Conservation (phyloP, 2,888 invertebrate genomes). For the Listrodromus nycthemerus region DNA sequence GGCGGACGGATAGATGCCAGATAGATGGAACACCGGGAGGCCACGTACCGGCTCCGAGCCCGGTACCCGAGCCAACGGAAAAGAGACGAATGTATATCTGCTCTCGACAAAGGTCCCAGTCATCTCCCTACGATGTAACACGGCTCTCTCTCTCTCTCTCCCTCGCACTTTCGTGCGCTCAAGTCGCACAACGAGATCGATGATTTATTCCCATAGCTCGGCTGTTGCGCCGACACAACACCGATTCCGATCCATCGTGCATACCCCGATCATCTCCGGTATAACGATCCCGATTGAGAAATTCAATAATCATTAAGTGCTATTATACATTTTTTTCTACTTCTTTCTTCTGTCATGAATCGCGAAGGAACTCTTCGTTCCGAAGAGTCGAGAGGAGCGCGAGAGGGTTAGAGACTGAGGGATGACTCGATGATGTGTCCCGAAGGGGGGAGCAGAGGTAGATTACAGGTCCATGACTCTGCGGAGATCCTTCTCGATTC, state of each 20-base stretch:
- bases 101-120: slow-evolving; percentile 42
- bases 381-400: slow-evolving; percentile 1
- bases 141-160: background rate
- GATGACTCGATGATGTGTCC: slow-evolving; percentile 35
- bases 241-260: background rate
- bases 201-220: slow-evolving; percentile 65
- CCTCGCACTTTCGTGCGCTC: slow-evolving; percentile 40
- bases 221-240: background rate
- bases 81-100: slow-evolving; percentile 1
- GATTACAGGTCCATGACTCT: slow-evolving; percentile 18
- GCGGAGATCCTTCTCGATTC: slow-evolving; percentile 5
- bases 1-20: slow-evolving; percentile 40
- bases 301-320: slow-evolving; percentile 69
- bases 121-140: slow-evolving; percentile 1
- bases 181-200: slow-evolving; percentile 28
- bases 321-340: slow-evolving; percentile 49
- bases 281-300: slow-evolving; percentile 66
- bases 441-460: background rate
- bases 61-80: slow-evolving; percentile 10
- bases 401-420: slow-evolving; percentile 22
- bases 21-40: slow-evolving; percentile 45
- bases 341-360: slow-evolving; percentile 29
- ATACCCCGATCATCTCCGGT: slow-evolving; percentile 55
- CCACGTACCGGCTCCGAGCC: slow-evolving; percentile 45
- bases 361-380: background rate